Conservation (phyloP, 35 echinoderm and acorn worm species). For the Hemicentrotus pulcherrimus region DNA sequence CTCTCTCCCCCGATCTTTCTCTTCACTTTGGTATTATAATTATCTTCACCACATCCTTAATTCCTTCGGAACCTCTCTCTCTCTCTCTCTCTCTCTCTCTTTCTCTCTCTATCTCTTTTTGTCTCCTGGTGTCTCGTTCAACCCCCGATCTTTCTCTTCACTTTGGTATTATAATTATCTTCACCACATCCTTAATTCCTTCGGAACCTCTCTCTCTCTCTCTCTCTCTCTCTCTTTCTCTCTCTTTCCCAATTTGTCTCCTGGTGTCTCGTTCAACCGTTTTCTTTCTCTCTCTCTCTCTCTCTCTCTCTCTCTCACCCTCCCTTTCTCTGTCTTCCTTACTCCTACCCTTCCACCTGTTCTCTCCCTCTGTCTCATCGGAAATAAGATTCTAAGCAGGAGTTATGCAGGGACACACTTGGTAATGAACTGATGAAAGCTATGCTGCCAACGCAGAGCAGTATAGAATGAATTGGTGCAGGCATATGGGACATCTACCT, state of each 20-base stretch:
- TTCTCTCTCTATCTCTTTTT: background rate
- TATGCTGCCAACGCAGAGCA: background rate
- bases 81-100: background rate
- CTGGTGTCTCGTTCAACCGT: too few relatives aligned
- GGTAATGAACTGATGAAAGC: constrained; percentile 9
- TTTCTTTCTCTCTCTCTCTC: background rate
- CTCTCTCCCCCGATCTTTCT: background rate
- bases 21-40: background rate
- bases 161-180: too few relatives aligned
- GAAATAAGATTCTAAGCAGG: background rate
- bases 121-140: too few relatives aligned
- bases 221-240: background rate
- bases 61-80: background rate
- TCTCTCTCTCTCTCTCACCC: background rate
- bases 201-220: too few relatives aligned
- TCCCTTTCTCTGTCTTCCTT: background rate
- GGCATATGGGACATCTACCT: background rate
- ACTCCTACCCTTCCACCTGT: too few relatives aligned
- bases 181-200: too few relatives aligned
- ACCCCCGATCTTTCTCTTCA: too few relatives aligned
- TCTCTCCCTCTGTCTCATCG: background rate
- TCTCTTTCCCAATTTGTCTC: background rate
- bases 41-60: background rate
- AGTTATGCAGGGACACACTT: constrained; percentile 4
- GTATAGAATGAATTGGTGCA: background rate